Percentiles rank a stretch among this genome's conserved stretches.
Evolutionary conservation across 2,888 invertebrate species (phyloP).

Genomic region (Thera obeliscata): DNA sequence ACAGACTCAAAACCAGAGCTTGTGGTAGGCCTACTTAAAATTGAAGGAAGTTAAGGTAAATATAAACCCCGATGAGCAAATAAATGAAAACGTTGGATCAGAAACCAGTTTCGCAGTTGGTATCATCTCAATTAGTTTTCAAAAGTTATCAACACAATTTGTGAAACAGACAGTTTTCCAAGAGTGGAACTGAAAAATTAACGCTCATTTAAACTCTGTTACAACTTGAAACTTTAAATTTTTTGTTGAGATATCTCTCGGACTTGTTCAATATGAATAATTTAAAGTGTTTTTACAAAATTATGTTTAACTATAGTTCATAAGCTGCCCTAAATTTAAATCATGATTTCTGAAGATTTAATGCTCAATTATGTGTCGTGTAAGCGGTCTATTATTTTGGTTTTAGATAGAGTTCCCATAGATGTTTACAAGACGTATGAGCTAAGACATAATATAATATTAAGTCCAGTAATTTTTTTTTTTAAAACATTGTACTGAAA

Average conservation of each 20-base stretch:
- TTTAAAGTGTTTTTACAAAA: not conserved
- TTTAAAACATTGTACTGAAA: not conserved
- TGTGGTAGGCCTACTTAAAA: not conserved
- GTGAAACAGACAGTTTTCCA: conserved; percentile 36
- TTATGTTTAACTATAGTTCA: no score
- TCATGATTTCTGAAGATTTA: no score
- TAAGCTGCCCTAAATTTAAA: no score
- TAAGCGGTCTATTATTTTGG: no score
- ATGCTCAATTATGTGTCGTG: no score
- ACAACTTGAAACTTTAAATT: conserved; percentile 17
- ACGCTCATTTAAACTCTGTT: conserved; percentile 24
- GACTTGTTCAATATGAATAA: not conserved
- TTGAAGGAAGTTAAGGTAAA: not conserved
- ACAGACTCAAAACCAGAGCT: no score
- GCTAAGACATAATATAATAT: no score
- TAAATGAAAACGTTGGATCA: not conserved
- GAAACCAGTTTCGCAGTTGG: not conserved
- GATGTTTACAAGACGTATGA: no score
- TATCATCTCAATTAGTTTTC: conserved; percentile 27
- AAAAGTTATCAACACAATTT: conserved; percentile 21
- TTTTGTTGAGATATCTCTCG: conserved; percentile 3
- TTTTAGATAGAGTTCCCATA: no score
- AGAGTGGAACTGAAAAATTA: conserved; percentile 32
- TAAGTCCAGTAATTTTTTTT: not conserved
- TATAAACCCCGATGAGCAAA: not conserved